A percentile compares a stretch with the other conserved stretches of the same genome.
phyloP scores from a whole-genome alignment of 2,888 invertebrate genomes.

The Dyspetes luteomarginatus region DNA sequence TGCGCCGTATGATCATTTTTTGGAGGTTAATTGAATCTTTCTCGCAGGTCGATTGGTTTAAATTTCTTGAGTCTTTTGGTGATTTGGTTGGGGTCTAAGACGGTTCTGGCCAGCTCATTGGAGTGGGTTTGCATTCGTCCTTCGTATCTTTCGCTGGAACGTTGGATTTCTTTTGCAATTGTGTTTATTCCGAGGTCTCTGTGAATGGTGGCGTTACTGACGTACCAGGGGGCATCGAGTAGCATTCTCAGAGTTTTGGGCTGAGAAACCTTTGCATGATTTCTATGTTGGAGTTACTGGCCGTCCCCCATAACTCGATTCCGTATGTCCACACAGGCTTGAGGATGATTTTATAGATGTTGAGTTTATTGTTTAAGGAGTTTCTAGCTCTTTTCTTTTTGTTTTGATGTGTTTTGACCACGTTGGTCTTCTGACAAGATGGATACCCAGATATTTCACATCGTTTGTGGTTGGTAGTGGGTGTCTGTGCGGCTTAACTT shows the following conservation, averaged over 20 bases:
- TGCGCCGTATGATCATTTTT: too few relatives aligned
- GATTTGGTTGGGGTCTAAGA: too few relatives aligned
- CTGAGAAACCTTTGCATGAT: conserved; percentile 27
- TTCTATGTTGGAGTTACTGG: conserved; percentile 37
- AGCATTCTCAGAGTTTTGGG: conserved; percentile 25
- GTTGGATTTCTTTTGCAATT: too few relatives aligned
- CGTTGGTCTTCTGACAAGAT: conserved; percentile 62
- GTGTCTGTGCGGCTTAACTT: conserved; percentile 46
- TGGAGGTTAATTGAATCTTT: too few relatives aligned
- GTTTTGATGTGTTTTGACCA: conserved; percentile 43
- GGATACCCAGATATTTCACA: conserved; percentile 68
- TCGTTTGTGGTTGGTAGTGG: conserved; percentile 49
- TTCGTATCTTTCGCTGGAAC: too few relatives aligned
- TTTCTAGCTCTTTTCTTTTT: conserved; percentile 38
- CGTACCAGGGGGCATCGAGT: conserved; percentile 18
- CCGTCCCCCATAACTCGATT: conserved; percentile 39
- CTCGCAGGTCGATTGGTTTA: too few relatives aligned
- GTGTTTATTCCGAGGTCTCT: neutral
- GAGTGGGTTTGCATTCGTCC: too few relatives aligned
- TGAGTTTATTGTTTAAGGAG: conserved; percentile 25
- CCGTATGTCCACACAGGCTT: conserved; percentile 55
- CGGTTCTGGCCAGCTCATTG: too few relatives aligned
- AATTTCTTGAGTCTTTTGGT: too few relatives aligned
- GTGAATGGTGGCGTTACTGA: neutral
- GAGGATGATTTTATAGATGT: conserved; percentile 44